Conservation (phyloP, 2,888 invertebrate genomes). For the Acanthosepion pharaonis region DNA sequence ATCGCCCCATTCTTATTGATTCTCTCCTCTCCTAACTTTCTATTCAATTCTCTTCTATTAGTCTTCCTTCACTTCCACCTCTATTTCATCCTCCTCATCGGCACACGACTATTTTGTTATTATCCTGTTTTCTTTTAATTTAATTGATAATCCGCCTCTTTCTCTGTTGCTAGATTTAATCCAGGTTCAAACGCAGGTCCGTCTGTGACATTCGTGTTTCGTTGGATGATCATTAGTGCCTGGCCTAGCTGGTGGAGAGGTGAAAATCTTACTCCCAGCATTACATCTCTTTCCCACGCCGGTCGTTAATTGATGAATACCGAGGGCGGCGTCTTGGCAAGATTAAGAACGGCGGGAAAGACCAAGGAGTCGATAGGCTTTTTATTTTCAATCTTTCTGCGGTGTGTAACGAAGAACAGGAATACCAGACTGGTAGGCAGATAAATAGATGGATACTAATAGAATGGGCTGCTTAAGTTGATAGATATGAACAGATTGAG, state of each 20-base stretch:
- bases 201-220: constrained; percentile 11
- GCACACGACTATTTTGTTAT: not conserved
- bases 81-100: not conserved
- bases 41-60: not conserved
- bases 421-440: too few species aligned
- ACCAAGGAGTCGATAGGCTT: not conserved
- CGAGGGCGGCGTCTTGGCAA: not conserved
- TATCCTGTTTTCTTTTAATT: not conserved
- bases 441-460: too few species aligned
- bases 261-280: not conserved
- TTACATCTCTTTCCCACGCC: not conserved
- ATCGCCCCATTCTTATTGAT: too few species aligned
- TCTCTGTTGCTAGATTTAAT: not conserved
- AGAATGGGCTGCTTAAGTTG: too few species aligned
- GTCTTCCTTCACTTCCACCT: not conserved
- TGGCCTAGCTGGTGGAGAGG: not conserved
- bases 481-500: too few species aligned
- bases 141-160: constrained; percentile 22
- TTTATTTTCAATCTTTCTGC: not conserved
- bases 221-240: not conserved
- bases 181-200: constrained; percentile 33
- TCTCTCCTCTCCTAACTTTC: not conserved
- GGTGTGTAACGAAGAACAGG: not conserved
- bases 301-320: not conserved
- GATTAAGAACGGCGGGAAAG: not conserved